Evolutionary conservation across 2,797 vertebrate genomes (phyloP), one percentile per base, ranked within the genome.

Genomic region (Telmatherina bonti): DNA sequence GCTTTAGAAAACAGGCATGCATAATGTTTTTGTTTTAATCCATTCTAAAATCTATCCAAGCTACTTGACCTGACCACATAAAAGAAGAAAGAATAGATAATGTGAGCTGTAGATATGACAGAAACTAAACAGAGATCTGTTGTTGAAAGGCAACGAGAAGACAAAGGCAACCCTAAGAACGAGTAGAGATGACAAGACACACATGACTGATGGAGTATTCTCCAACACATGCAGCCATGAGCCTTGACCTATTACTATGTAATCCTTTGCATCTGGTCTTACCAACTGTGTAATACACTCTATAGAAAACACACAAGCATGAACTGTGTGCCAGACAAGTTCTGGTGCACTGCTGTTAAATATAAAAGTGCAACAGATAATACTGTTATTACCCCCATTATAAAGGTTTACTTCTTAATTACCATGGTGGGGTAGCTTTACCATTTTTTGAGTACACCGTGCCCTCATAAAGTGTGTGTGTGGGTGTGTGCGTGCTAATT

Each of bases 201-300:
- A n/a, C 61, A 66, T 70, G 77, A 86, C 9, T 71, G 82, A 87
- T 79, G 73, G 69, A 67, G 64, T 29, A 52, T 65, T 51, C 33
- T 26, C 15, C 3, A 51, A 36, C 76, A 49, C 77, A 55, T 31
- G 35, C 58, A 54, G 74, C 86, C 80, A 62, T 62, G 76, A 69
- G 71, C 79, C 52, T 81, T 74, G 80, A 77, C 79, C 36, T 55
- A 36, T 67, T 33, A 58, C 57, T 33, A 53, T 43, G 67, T 78
- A 88, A 87, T 79, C 83, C 72, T 55, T 81, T 80, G 76, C 80
- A 81, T 76, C 86, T 78, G 83, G 70, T 60, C n/a, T 54, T 15
- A 38, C 13, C 5, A 82, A 62, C 66, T 70, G 67, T 38, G 7
- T 18, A 54, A n/a, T 57, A 29, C 64, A 64, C 51, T 61, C 51